Percentiles rank a stretch among this genome's conserved stretches.
phyloP scores from a whole-genome alignment of 2,888 invertebrate species.

The Sthenelais limicola region DNA sequence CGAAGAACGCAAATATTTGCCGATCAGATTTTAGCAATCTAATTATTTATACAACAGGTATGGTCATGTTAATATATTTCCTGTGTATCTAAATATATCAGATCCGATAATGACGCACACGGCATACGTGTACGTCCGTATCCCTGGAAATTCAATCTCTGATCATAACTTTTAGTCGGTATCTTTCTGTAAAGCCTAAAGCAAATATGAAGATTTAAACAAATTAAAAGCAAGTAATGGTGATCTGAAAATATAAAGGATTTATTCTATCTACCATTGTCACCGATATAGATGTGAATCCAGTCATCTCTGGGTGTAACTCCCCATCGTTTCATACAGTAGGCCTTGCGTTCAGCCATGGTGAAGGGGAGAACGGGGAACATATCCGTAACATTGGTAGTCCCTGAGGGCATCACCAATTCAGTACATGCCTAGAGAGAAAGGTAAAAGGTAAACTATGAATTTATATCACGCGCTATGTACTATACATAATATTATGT shows the following conservation, averaged over 20 bases:
- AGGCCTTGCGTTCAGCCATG: conserved; percentile 57
- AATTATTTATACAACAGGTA: too few species aligned
- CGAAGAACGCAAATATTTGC: too few species aligned
- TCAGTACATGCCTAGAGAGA: conserved; percentile 68
- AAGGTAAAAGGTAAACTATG: neutral
- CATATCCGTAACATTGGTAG: conserved; percentile 67
- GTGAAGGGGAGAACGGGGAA: conserved; percentile 68
- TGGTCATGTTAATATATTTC: too few species aligned
- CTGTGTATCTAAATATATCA: too few species aligned
- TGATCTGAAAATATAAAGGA: neutral
- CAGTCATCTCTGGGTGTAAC: conserved; percentile 62
- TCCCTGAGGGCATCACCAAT: conserved; percentile 61
- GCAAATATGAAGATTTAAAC: neutral
- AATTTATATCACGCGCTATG: too few species aligned
- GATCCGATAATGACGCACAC: too few species aligned
- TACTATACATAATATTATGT: too few species aligned
- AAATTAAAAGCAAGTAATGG: neutral
- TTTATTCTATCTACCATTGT: conserved; percentile 55
- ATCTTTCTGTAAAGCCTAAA: too few species aligned
- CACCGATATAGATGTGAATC: conserved; percentile 62
- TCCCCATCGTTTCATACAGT: conserved; percentile 65
- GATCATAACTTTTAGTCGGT: too few species aligned
- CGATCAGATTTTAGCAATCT: too few species aligned
- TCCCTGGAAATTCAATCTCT: too few species aligned
- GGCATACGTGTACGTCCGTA: too few species aligned